phyloP scores from a whole-genome alignment of 2,797 vertebrate genomes.

The Hypotaenidia okinawae region DNA sequence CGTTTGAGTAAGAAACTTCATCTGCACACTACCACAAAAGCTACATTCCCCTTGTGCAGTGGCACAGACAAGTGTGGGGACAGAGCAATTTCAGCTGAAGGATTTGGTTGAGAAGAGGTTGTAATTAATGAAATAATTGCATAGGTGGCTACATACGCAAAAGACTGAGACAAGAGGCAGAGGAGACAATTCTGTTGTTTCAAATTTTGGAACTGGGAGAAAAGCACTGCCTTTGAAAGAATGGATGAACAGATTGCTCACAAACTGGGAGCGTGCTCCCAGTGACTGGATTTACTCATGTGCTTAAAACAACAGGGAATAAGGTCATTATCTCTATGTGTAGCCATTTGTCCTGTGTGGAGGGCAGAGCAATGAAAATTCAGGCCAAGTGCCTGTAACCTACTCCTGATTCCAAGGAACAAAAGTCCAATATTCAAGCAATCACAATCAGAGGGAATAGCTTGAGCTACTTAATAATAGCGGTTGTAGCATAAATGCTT shows the following conservation, averaged over 20 bases:
- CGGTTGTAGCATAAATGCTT: neutral
- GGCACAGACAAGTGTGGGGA: no score
- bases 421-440: neutral
- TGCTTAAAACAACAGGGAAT: neutral
- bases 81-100: no score
- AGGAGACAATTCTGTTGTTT: neutral
- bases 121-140: neutral
- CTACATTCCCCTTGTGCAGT: no score
- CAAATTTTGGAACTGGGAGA: neutral
- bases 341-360: neutral
- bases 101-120: neutral
- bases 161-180: neutral
- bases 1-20: no score
- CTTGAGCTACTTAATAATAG: conserved; percentile 45
- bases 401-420: neutral
- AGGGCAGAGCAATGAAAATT: neutral
- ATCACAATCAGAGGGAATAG: neutral
- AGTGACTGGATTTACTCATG: neutral
- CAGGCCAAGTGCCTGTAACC: neutral
- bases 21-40: no score
- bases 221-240: conserved; percentile 3
- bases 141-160: neutral
- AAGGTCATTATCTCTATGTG: neutral
- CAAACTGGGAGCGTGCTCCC: neutral
- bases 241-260: conserved; percentile 24